Base-by-base conservation (phyloP, 2,113 vertebrate species). In the Vicugna pacos region DNA sequence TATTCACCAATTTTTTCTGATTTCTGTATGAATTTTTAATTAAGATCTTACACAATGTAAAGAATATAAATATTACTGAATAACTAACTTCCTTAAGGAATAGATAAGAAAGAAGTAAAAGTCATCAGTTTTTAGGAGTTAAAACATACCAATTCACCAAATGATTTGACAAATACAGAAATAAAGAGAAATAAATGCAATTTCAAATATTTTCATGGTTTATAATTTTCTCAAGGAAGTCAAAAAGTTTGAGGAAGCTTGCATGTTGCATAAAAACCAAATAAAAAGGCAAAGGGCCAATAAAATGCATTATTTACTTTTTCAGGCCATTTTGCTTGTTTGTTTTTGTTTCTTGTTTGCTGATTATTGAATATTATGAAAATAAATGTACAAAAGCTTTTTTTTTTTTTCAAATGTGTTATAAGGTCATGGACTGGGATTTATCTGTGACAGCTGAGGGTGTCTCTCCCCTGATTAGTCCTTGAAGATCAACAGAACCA, bases 11-110 rank as follows among this genome's bases (percentile, higher is more conserved):
- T 54, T 93, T 65, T 65, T 91, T 97, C 72, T 91, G 80, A 80
- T 96, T 91, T 70, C 54, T 84, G 72, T 83, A 58, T 75, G 62
- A 97, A 95, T 89, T 96, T 98, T 98, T 98, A 98, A 98, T 98
- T 98, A 97, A 98, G 87, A 91, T 94, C 85, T 87, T 95, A 87
- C 26, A 69, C 79, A 91, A 76, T 58, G 54, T 94, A 91, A 96
- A 97, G 65, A 97, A 75, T 77, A 96, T 97, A 96, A 97, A 96
- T 91, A 94, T 67, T 88, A 91, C 67, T 48, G 19, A 91, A 38
- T 64, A 95, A 54, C n/a, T 70, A 92, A 13, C 8, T 91, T 95
- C 73, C 32, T 52, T 96, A 96, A 93, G 79, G n/a, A 98, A 91
- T 89, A 91, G 73, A 76, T 69, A 22, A 91, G 8, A 77, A 91